Evolutionary conservation across 2,113 vertebrate genomes (phyloP), one percentile per base, ranked within the genome.

Genomic region (Dascyllus trimaculatus): DNA sequence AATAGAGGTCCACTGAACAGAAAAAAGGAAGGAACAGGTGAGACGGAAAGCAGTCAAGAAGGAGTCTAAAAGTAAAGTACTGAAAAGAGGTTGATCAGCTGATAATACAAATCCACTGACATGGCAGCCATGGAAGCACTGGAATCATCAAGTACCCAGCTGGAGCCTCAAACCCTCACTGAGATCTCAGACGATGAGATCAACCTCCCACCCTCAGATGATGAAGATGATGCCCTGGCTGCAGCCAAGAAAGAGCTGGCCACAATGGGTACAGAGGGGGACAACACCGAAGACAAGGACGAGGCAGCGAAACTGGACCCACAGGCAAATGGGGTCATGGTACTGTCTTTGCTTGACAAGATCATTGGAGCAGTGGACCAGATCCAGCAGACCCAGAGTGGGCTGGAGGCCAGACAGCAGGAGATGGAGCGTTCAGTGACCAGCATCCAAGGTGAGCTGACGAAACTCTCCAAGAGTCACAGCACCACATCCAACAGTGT

Each of bases 291-390:
- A 40, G 80, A 84, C 45, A 80, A 88, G 53, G 76, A 83, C 0
- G 92, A 93, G 3, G 88, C 48, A 0, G 5, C 3, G 3, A 89
- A 87, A 52, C 25, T 43, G 5, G 92, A 93, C 69, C 58, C 35
- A 40, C 96, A 97, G 89, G 95, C 96, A 73, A 98, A 98, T 0
- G 97, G 98, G 0, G 96, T 99, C 75, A 93, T 97, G 94, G 97
- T 99, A 69, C 95, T 99, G 84, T 95, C 97, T 49, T 95, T 99
- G 75, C 95, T 99, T 56, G 98, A 99, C 94, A 99, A 98, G 92
- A 99, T 99, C 94, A 99, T 99, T 1, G 98, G 98, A 2, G 97
- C 97, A 0, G 98, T 99, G 84, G 97, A 99, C 95, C 96, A 98
- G 95, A 99, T 99, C 95, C 97, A 99, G 90, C 93, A 95, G 91